Evolutionary conservation across 2,113 vertebrate species (phyloP).

Genomic region (Garra rufa): DNA sequence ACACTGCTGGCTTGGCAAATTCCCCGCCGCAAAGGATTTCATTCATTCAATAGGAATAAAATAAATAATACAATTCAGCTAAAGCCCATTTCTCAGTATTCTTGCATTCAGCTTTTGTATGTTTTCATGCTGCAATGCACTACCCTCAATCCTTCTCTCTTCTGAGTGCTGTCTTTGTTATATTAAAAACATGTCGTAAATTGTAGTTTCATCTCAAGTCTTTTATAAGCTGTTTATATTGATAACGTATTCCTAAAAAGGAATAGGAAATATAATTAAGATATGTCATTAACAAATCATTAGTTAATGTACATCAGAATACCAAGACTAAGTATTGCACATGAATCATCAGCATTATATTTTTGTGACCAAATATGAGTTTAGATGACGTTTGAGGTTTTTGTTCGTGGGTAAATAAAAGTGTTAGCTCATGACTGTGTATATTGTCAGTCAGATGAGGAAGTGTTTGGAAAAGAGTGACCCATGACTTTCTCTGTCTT

Average conservation of each 20-base stretch:
- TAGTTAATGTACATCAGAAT: too few relatives aligned
- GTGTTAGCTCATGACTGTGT: background rate
- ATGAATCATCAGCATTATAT: too few relatives aligned
- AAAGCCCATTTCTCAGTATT: background rate
- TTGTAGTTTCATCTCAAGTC: background rate
- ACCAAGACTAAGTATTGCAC: too few relatives aligned
- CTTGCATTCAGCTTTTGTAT: constrained; percentile 11
- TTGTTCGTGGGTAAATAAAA: background rate
- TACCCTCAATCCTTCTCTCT: background rate
- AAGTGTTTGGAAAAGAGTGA: constrained; percentile 23
- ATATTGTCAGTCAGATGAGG: background rate
- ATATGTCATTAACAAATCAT: too few relatives aligned
- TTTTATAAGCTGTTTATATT: too few relatives aligned
- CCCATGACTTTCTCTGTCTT: constrained; percentile 4
- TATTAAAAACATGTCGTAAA: too few relatives aligned
- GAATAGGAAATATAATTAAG: too few relatives aligned
- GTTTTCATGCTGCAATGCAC: background rate
- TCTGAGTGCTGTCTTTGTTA: background rate
- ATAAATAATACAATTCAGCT: constrained; percentile 31
- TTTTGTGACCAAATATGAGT: background rate
- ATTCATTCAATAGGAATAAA: constrained; percentile 12
- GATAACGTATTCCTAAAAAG: too few relatives aligned
- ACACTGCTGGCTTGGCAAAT: constrained; percentile 4
- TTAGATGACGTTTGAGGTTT: background rate
- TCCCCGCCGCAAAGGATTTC: background rate